These are phyloP conservation scores for Sinelater perroti DNA, from an alignment of 2,888 invertebrate species.

Conservation along the genomic window DNA sequence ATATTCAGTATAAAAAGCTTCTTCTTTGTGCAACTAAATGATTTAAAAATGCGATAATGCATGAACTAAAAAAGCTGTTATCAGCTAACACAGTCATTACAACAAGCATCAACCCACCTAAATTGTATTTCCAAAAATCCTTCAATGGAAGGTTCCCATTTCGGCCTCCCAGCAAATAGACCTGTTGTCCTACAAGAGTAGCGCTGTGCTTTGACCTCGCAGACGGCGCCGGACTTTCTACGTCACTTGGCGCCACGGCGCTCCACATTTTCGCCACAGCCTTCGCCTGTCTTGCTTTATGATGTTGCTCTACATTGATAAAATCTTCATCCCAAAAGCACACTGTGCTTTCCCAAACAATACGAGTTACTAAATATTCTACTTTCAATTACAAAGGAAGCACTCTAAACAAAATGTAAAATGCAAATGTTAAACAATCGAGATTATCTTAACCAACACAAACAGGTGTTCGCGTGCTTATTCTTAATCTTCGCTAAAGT, in stretches of 20 bases:
- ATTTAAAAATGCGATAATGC: no score
- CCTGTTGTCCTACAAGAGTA: conserved; percentile 76
- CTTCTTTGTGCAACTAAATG: no score
- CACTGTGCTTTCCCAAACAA: no score
- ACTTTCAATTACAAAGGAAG: no score
- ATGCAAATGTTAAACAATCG: background rate
- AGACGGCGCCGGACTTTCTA: conserved; percentile 68
- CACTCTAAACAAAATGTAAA: background rate
- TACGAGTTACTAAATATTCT: no score
- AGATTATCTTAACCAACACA: conserved; percentile 5
- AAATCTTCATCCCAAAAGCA: conserved; percentile 2
- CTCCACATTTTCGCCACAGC: conserved; percentile 64
- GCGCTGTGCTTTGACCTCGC: conserved; percentile 86
- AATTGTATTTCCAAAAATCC: conserved; percentile 86
- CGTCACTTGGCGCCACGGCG: conserved; percentile 64
- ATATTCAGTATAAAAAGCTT: no score
- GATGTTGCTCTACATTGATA: conserved; percentile 6
- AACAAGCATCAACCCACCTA: conserved; percentile 64
- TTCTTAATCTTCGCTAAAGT: background rate
- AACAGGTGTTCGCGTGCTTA: conserved; percentile 30
- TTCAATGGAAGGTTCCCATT: conserved; percentile 82
- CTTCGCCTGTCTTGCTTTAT: conserved; percentile 4
- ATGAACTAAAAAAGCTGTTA: no score
- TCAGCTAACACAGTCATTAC: background rate
- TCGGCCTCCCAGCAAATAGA: conserved; percentile 86